Evolutionary conservation across 2,888 invertebrate genomes (phyloP), one percentile per base, ranked within the genome.

Genomic region (Trachelus tabidus): DNA sequence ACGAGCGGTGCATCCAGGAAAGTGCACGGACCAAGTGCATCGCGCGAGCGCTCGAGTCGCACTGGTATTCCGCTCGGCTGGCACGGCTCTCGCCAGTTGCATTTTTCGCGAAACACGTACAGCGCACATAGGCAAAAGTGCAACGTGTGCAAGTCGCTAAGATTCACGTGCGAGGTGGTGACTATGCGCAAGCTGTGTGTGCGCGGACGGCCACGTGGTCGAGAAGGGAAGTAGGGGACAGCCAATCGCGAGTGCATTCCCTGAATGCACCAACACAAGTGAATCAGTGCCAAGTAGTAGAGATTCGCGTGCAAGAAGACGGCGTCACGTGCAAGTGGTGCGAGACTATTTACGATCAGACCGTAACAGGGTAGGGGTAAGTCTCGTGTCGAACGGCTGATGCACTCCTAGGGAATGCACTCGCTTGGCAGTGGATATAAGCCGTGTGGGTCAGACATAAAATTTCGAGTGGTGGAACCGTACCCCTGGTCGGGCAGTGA

Each of bases 351-450:
- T 11, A 69, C 33, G 69, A 33, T 69, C 69, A 33, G 69, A 33
- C 69, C 69, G 12, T 40, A 40, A 37, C 4, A 33, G 30, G 69
- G 69, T 69, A 69, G 69, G 69, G 69, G 69, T 69, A 15, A 33
- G 31, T 30, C 12, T 15, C 30, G 30, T 12, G 69, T 3, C 30
- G 33, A 30, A 12, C 76, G 79, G 79, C 76, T 34, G 78, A 79
- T 80, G 80, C 79, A 79, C 75, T 75, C 79, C 73, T 35, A 69
- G 76, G 73, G 75, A 75, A 34, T 69, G 69, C 73, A 40, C 56
- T 79, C 73, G 37, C 77, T 75, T 74, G 31, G 30, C 33, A 79
- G 79, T 75, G 68, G 75, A 73, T 71, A 69, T 2, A 34, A 40
- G 75, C 35, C 40, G 35, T 68, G 12, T 30, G 12, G 30, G 76